These are phyloP conservation scores for Pygocentrus nattereri DNA, from an alignment of 2,797 vertebrate genomes.

Conservation along the genomic window DNA sequence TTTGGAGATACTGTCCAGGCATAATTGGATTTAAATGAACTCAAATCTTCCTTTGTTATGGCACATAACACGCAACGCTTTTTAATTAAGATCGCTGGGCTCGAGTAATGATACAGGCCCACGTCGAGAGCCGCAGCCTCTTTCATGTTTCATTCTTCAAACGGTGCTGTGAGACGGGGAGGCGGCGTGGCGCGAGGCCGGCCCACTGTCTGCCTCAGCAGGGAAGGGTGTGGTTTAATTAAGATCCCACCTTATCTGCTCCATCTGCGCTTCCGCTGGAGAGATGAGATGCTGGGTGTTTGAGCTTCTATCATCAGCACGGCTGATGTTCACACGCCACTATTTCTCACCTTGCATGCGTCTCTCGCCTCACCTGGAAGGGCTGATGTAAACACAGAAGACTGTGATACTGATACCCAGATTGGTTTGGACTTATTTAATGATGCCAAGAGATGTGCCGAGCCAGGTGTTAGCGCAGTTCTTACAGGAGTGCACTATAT, in stretches of 20 bases:
- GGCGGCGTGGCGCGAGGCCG: slow-evolving; percentile 54
- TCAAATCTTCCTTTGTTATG: slow-evolving; percentile 95
- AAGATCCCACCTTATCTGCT: slow-evolving; percentile 66
- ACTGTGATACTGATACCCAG: slow-evolving; percentile 42
- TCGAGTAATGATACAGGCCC: slow-evolving; percentile 75
- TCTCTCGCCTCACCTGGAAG: slow-evolving; percentile 49
- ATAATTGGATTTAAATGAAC: slow-evolving; percentile 99
- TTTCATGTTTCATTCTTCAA: slow-evolving; percentile 93
- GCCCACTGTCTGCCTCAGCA: slow-evolving; percentile 67
- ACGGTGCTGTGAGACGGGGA: slow-evolving; percentile 61
- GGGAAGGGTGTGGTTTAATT: slow-evolving; percentile 70
- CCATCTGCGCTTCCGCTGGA: slow-evolving; percentile 64
- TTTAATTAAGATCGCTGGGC: slow-evolving; percentile 98
- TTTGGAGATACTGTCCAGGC: slow-evolving; percentile 94
- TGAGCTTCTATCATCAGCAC: slow-evolving; percentile 50
- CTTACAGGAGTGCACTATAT: slow-evolving; percentile 4
- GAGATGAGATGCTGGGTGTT: slow-evolving; percentile 60
- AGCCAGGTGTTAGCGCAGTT: slow-evolving; percentile 20
- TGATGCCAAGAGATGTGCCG: slow-evolving; percentile 16
- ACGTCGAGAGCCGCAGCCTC: slow-evolving; percentile 77
- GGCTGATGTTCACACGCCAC: slow-evolving; percentile 46
- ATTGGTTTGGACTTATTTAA: slow-evolving; percentile 46
- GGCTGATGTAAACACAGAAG: slow-evolving; percentile 45
- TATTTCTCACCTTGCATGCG: slow-evolving; percentile 35
- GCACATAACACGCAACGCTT: slow-evolving; percentile 95